These are phyloP conservation scores for Antitype chi DNA, from an alignment of 2,888 invertebrate species.

Conservation along the genomic window DNA sequence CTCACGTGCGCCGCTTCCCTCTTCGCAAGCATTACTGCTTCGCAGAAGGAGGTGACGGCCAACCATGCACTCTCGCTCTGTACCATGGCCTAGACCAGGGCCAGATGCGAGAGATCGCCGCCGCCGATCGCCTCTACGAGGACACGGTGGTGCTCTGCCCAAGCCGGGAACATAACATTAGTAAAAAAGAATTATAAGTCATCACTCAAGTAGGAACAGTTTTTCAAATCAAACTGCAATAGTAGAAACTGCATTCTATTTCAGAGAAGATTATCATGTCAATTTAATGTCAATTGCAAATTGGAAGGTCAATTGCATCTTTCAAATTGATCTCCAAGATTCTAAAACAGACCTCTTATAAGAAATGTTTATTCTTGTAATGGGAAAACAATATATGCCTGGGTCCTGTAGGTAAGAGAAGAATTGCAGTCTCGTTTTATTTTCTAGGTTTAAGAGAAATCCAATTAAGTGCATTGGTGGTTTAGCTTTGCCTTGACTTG, in stretches of 20 bases:
- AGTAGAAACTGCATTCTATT: not conserved
- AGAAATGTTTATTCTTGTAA: not conserved
- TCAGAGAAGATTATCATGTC: not conserved
- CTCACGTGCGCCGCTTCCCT: too few species aligned
- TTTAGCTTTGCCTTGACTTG: slow-evolving; percentile 32
- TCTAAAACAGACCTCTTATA: not conserved
- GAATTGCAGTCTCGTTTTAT: slow-evolving; percentile 30
- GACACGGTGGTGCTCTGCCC: too few species aligned
- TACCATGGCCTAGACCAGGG: too few species aligned
- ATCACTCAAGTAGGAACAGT: not conserved
- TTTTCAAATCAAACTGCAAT: not conserved
- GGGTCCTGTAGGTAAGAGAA: not conserved
- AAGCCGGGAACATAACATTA: not conserved
- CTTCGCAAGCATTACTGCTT: too few species aligned
- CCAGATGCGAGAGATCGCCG: too few species aligned
- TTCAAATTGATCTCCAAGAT: not conserved
- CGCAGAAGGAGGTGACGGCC: too few species aligned
- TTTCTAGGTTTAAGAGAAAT: slow-evolving; percentile 36
- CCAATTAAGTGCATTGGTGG: slow-evolving; percentile 45
- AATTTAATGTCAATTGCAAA: not conserved
- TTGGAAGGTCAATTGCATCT: not conserved
- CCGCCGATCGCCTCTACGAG: too few species aligned
- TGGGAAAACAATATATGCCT: slow-evolving; percentile 25
- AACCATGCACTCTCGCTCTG: too few species aligned
- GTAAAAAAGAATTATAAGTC: too few species aligned